Conservation (phyloP, 2,888 invertebrate genomes). For the Erannis defoliaria region DNA sequence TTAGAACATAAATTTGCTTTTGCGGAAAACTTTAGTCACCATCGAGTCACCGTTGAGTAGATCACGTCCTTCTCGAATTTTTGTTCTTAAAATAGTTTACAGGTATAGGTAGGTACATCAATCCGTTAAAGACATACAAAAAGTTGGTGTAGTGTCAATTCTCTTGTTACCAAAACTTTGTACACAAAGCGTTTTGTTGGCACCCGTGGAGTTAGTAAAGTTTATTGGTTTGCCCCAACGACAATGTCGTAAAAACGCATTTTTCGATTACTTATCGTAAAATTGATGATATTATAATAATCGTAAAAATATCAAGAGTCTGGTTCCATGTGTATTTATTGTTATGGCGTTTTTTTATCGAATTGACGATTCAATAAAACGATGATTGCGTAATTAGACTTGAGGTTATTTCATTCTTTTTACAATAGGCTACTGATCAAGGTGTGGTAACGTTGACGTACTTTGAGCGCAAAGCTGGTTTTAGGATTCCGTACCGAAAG, state of each 20-base stretch:
- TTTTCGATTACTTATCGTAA: constrained; percentile 9
- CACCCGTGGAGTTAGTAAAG: not conserved
- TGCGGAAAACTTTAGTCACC: too few species aligned
- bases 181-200: not conserved
- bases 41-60: too few species aligned
- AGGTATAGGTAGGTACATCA: too few species aligned
- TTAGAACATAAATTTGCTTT: too few species aligned
- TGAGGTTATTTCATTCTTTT: constrained; percentile 1
- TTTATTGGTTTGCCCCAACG: not conserved
- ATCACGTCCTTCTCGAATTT: too few species aligned
- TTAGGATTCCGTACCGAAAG: too few species aligned
- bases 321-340: constrained; percentile 19
- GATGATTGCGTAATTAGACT: constrained; percentile 6
- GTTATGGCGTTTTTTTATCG: constrained; percentile 14
- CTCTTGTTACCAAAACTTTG: not conserved
- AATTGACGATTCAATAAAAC: constrained; percentile 12
- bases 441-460: too few species aligned
- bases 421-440: too few species aligned
- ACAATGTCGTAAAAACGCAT: not conserved
- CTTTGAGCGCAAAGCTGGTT: too few species aligned
- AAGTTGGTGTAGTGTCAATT: too few species aligned
- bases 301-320: constrained; percentile 18
- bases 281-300: constrained; percentile 14
- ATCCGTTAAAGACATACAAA: too few species aligned
- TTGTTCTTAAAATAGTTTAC: too few species aligned